Evolutionary conservation across 2,888 invertebrate species (phyloP).

Genomic region (Hirtodrosophila confusa): DNA sequence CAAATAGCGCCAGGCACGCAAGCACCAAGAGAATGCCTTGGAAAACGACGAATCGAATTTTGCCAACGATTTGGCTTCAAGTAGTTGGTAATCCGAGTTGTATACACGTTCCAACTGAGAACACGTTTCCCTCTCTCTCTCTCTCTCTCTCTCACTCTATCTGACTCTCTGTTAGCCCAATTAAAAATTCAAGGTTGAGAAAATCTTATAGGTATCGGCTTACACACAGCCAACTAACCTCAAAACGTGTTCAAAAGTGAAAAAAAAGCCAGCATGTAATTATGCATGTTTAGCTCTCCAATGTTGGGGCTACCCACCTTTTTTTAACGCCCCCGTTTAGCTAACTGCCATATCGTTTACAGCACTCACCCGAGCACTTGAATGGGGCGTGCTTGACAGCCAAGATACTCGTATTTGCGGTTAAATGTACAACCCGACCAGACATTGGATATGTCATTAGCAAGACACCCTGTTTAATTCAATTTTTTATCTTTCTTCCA

Average conservation of each 20-base stretch:
- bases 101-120: slow-evolving; percentile 26
- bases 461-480: not conserved
- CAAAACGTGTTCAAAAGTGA: slow-evolving; percentile 72
- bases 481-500: slow-evolving; percentile 82
- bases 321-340: slow-evolving; percentile 24
- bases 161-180: slow-evolving; percentile 55
- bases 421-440: slow-evolving; percentile 3
- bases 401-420: slow-evolving; percentile 37
- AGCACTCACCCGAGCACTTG: slow-evolving; percentile 25
- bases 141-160: slow-evolving; percentile 7
- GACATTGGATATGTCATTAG: not conserved
- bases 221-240: slow-evolving; percentile 49
- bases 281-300: slow-evolving; percentile 36
- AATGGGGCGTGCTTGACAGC: slow-evolving; percentile 45
- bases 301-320: slow-evolving; percentile 2
- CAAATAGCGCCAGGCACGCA: slow-evolving; percentile 30
- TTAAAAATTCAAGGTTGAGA: slow-evolving; percentile 73
- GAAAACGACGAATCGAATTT: slow-evolving; percentile 5
- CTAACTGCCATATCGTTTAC: slow-evolving; percentile 43
- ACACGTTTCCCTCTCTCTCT: not conserved
- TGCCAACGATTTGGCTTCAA: slow-evolving; percentile 13
- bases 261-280: slow-evolving; percentile 40
- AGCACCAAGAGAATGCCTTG: slow-evolving; percentile 9
- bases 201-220: slow-evolving; percentile 56
- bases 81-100: slow-evolving; percentile 48